Evolutionary conservation across 2,888 invertebrate species (phyloP), one percentile per base, ranked within the genome.

Genomic region (Cybosia mesomella): DNA sequence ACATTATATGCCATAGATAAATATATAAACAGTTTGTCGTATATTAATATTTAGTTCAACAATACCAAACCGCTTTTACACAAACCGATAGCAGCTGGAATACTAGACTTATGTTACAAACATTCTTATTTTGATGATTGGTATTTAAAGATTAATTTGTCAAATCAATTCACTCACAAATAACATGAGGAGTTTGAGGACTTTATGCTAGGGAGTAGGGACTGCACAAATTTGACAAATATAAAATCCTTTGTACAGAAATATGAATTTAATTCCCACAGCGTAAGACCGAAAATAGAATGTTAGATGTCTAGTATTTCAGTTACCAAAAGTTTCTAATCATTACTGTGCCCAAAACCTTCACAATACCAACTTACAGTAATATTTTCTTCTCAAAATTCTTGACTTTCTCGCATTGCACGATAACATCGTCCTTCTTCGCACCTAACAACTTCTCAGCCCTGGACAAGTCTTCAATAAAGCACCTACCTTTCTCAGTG

Each of bases 401-500:
- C 62, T 79, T 83, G 22, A 75, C 61, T 60, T 85, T 87, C 28
- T 87, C 85, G 64, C 85, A 85, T 55, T 82, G 81, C 8, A 88
- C 75, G 15, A 90, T 76, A 18, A 92, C 86, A 58, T 92, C 89
- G 24, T 91, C 91, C 0, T 79, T 80, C 18, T 88, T 85, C 3
- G 77, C 83, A 21, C 86, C 87, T 75, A 94, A 79, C 83, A 93
- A 68, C 67, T 93, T 91, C 77, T 92, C 92, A 11, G 94, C 94
- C 68, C 90, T 85, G 1, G 85, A 88, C 83, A 95, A 79, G 68
- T 94, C 92, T 8, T 94, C 94, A 43, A 93, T 76, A 62, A 95
- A 92, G 72, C 87, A 88, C 76, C 87, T 87, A 0, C 95, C 95
- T 36, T 87, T 91, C 73, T 93, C 93, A 11, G 94, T 90, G 2